Conservation (phyloP, 2,113 vertebrate genomes). For the Terrapene triunguis region DNA sequence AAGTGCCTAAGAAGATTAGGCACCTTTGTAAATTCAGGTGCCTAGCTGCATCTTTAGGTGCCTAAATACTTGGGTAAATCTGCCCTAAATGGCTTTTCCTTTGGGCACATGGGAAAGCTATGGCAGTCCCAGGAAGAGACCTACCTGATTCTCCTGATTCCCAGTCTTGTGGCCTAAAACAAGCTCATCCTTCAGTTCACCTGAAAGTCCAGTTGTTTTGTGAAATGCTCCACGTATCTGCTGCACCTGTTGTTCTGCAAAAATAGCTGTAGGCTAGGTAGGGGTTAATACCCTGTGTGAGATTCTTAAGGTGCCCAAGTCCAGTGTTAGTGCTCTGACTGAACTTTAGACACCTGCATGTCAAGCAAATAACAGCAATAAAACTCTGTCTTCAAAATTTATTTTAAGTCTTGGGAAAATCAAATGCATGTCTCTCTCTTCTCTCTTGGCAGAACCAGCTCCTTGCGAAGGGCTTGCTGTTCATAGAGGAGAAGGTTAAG, state of each 20-base stretch:
- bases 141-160: not conserved
- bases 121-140: not conserved
- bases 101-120: not conserved
- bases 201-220: not conserved
- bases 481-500: conserved; percentile 90
- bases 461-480: conserved; percentile 89
- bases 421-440: conserved; percentile 65
- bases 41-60: no score
- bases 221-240: not conserved
- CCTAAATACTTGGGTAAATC: not conserved
- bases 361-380: not conserved
- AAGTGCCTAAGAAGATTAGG: not conserved
- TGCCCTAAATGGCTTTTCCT: not conserved
- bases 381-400: not conserved
- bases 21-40: not conserved
- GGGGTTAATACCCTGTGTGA: not conserved
- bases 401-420: not conserved
- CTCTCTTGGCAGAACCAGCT: conserved; percentile 91
- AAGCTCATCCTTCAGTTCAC: not conserved
- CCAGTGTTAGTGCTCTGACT: not conserved
- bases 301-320: not conserved
- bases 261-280: not conserved
- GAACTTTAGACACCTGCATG: not conserved
- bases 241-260: not conserved
- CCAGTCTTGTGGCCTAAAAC: not conserved